Evolutionary conservation across 2,113 vertebrate genomes (phyloP).

Genomic region (Malurus elegans): DNA sequence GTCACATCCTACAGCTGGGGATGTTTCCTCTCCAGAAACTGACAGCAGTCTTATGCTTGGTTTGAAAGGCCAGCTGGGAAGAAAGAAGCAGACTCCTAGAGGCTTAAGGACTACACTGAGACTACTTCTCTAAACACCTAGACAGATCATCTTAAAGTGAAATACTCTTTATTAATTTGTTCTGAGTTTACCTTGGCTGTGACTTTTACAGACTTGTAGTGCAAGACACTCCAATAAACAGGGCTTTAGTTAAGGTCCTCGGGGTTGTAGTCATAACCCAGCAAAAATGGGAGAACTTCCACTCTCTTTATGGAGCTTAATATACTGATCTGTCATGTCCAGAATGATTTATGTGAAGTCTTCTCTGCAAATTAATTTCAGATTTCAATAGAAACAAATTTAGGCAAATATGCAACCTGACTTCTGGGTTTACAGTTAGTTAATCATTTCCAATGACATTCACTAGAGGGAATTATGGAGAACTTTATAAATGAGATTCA

Average conservation of each 20-base stretch:
- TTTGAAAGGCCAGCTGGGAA: neutral
- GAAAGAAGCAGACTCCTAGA: neutral
- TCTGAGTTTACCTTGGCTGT: neutral
- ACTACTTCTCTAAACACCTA: neutral
- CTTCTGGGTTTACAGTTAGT: constrained; percentile 18
- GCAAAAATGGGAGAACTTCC: neutral
- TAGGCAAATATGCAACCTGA: neutral
- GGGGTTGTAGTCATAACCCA: neutral
- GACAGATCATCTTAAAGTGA: neutral
- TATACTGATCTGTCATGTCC: neutral
- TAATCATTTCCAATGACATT: constrained; percentile 16
- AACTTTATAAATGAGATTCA: constrained; percentile 28
- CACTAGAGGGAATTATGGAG: neutral
- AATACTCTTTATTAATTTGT: neutral
- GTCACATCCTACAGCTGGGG: neutral
- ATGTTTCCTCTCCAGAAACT: neutral
- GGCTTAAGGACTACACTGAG: neutral
- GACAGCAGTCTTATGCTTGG: neutral
- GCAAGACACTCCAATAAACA: neutral
- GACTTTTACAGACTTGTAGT: neutral
- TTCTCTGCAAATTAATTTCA: constrained; percentile 16
- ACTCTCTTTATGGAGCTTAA: neutral
- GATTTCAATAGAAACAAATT: constrained; percentile 18
- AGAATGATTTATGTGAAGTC: neutral
- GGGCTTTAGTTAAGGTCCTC: neutral